Base-by-base conservation (phyloP, 2,113 vertebrate genomes). In the Lanius ludovicianus region DNA sequence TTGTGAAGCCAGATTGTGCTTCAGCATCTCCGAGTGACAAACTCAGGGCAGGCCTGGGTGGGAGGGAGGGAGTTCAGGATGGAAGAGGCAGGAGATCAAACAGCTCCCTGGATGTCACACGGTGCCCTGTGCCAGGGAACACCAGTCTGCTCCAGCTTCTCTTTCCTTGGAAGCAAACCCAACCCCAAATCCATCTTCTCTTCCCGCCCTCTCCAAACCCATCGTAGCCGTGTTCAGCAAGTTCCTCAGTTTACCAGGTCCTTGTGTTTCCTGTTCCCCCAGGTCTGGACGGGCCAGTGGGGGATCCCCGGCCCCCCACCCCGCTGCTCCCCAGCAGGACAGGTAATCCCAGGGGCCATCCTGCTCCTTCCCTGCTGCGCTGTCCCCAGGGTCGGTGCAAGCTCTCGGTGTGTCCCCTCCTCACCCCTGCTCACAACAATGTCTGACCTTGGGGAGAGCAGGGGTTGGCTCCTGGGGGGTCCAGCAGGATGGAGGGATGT, bases 261-360 rank as follows among this genome's bases (percentile, higher is more conserved):
- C 3, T 28, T 41, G 53, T 74, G n/a, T 60, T 84, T 55, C 37
- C 33, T 75, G 37, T 50, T 22, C 28, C 5, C 53, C 30, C 80
- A 97, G 97, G 78, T 42, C 80, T 64, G 82, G 74, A 10, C 57
- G 5, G n/a, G 73, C 63, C 0, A 0, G 4, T 10, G 84, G 74
- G 21, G 52, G 49, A 39, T 70, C 92, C 31, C 21, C 59, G 59
- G 65, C 35, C 25, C 78, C 96, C 80, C 65, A 78, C 63, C 12
- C 75, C 9, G 0, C 3, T 35, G 52, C 57, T 64, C 25, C 90
- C 16, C 95, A 93, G 53, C 82, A 22, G 2, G 50, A 90, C 89
- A 95, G 97, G 96, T 97, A 92, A 92, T 60, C 65, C 15, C 55
- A 25, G 21, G 46, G 39, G 2, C 7, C 23, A 10, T n/a, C 47